These are phyloP conservation scores for Petrocephalus schoutedeni DNA, from an alignment of 2,797 vertebrate genomes.

Conservation along the genomic window DNA sequence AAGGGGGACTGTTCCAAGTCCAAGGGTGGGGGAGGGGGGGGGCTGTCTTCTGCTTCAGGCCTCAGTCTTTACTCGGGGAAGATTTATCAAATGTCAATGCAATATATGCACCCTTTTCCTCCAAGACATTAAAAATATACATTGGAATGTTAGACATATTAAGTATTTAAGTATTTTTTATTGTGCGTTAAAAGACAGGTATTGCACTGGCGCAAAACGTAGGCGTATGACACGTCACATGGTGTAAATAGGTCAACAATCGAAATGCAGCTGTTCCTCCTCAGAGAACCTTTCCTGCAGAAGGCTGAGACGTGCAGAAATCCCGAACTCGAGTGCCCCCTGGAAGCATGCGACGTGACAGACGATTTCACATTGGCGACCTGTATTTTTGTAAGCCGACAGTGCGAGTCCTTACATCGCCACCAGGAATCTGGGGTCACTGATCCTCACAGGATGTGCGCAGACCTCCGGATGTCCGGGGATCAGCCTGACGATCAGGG, in stretches of 20 bases:
- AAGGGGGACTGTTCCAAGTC: conserved; percentile 1
- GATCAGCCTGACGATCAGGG: not conserved
- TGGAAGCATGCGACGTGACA: not conserved
- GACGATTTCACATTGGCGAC: not conserved
- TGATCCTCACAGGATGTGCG: not conserved
- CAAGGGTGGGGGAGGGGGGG: not conserved
- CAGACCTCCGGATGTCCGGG: not conserved
- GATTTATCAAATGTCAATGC: not conserved
- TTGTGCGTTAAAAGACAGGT: not conserved
- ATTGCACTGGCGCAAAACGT: not conserved
- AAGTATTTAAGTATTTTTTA: not conserved
- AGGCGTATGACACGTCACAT: not conserved
- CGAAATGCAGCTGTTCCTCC: not conserved
- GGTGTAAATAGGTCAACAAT: not conserved
- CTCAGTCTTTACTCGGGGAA: not conserved
- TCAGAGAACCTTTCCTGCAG: not conserved
- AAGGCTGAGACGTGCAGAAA: not conserved
- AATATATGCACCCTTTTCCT: not conserved
- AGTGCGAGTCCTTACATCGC: not conserved
- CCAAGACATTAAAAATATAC: not conserved
- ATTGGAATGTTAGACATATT: not conserved
- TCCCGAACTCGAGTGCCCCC: not conserved
- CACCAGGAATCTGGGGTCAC: not conserved
- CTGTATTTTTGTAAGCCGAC: not conserved
- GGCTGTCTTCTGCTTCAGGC: not conserved